Conservation (phyloP, 2,113 vertebrate genomes). For the Empidonax traillii region DNA sequence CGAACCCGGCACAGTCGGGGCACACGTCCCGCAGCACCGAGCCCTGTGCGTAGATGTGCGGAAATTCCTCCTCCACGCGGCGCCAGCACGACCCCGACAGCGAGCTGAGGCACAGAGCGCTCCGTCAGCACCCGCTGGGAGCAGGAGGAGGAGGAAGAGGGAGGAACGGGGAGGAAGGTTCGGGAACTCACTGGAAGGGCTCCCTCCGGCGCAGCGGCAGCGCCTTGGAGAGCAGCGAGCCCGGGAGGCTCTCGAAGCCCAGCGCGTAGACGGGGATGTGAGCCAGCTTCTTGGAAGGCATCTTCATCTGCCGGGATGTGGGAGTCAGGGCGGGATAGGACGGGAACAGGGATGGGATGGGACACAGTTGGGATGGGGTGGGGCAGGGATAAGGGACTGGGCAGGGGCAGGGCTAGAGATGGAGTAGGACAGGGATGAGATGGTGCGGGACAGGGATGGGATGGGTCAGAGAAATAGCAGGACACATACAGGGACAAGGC, state of each 20-base stretch:
- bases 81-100: constrained; percentile 80
- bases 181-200: constrained; percentile 85
- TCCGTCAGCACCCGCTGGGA: not conserved
- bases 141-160: not conserved
- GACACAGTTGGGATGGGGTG: too few species aligned
- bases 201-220: constrained; percentile 75
- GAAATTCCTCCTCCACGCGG: constrained; percentile 91
- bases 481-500: not conserved
- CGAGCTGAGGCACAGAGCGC: constrained; percentile 71
- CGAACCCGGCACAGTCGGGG: constrained; percentile 87
- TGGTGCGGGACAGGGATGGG: not conserved
- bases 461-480: too few species aligned
- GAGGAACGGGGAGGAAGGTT: not conserved
- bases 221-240: constrained; percentile 54
- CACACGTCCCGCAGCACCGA: constrained; percentile 88
- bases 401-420: too few species aligned
- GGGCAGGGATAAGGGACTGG: not conserved
- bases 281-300: constrained; percentile 93
- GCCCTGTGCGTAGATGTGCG: constrained; percentile 91
- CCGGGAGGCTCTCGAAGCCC: constrained; percentile 84
- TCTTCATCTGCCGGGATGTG: constrained; percentile 83
- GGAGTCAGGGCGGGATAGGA: not conserved
- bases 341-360: too few species aligned
- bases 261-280: constrained; percentile 94
- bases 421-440: not conserved